Evolutionary conservation across 2,113 vertebrate species (phyloP), one percentile per base, ranked within the genome.

Genomic region (Centrocercus urophasianus): DNA sequence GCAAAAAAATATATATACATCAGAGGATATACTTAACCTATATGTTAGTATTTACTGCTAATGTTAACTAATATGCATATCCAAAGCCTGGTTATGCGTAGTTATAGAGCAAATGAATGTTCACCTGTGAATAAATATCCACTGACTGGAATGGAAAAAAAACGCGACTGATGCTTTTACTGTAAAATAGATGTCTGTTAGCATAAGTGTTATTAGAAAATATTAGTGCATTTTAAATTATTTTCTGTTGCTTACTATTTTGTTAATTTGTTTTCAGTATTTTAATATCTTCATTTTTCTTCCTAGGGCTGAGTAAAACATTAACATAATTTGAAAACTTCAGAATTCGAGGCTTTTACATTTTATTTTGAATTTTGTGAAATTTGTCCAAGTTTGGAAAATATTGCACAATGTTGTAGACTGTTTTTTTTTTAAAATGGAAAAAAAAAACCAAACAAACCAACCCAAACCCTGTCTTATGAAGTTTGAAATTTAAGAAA

Each of bases 301-400:
- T 93, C 94, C 94, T 96, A 96, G 95, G 96, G 90, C 95, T 93
- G 93, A 85, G 94, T 96, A 93, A 96, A 96, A 88, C 94, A 95
- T 93, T 96, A 96, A 96, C 93, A 91, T 96, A 95, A 93, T 96
- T 96, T 95, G 96, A 96, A 93, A 95, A 96, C 94, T 94, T 95
- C 96, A 89, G 95, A 95, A 95, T 96, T 93, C 91, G 59, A 93
- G 91, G 82, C 95, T 95, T 95, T 96, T 89, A 91, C 87, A 91
- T 96, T 95, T 95, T 95, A 80, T 95, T 96, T 95, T 96, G 89
- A 66, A 69, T 93, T 95, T 89, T 96, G 94, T 94, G 93, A 91
- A 63, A 93, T 93, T 95, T 95, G 82, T 95, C 81, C 56, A 76
- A 89, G 70, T 96, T 96, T 6, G 91, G 75, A 85, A 93, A 91